Conservation (phyloP, 2,888 invertebrate genomes). For the Corythucha ciliata region DNA sequence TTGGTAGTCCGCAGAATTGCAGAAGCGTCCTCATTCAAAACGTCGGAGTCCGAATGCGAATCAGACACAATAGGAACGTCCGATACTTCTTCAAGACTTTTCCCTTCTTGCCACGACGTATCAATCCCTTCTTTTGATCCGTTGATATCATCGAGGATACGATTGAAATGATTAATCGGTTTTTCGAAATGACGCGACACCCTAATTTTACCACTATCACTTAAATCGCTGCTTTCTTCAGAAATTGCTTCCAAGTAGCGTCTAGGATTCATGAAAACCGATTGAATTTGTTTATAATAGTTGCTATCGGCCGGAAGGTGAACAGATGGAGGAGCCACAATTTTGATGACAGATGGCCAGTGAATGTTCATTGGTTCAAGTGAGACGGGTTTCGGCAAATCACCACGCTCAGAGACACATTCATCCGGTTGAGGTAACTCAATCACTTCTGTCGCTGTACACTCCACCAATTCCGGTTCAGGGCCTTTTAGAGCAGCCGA, state of each 20-base stretch:
- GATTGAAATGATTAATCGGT: constrained; percentile 27
- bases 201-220: constrained; percentile 32
- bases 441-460: no score
- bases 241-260: constrained; percentile 35
- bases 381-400: no score
- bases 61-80: constrained; percentile 50
- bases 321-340: no score
- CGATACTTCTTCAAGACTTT: constrained; percentile 31
- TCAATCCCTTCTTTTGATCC: constrained; percentile 34
- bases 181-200: constrained; percentile 28
- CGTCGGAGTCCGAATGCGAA: constrained; percentile 28
- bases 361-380: no score
- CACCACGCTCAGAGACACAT: no score
- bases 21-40: constrained; percentile 45
- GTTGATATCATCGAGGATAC: constrained; percentile 31
- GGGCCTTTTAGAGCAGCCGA: no score
- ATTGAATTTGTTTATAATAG: no score
- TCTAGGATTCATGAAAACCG: constrained; percentile 28
- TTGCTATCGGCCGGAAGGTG: no score
- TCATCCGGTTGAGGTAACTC: no score
- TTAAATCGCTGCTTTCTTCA: constrained; percentile 36
- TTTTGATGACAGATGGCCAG: no score
- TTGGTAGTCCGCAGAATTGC: background rate
- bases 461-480: no score
- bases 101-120: constrained; percentile 33